phyloP scores from a whole-genome alignment of 2,113 vertebrate genomes.

The Apodemus sylvaticus region DNA sequence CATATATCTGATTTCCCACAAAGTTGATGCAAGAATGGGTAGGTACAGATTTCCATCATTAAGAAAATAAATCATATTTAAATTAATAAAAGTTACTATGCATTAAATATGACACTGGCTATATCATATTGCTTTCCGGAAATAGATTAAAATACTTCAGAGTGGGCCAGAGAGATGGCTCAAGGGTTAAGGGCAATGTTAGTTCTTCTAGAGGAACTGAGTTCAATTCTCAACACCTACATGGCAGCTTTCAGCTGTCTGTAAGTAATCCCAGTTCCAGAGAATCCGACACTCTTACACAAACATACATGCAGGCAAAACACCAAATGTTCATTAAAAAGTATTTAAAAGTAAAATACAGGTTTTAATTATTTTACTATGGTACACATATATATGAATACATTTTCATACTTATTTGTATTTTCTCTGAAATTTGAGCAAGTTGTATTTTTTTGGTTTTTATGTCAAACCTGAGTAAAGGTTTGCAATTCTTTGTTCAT shows the following conservation, averaged over 20 bases:
- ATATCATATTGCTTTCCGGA: not conserved
- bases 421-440: conserved; percentile 26
- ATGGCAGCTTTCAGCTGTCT: no score
- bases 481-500: not conserved
- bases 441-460: not conserved
- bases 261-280: no score
- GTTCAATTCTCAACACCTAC: no score
- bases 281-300: no score
- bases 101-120: not conserved
- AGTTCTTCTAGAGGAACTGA: no score
- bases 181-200: no score
- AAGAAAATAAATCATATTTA: not conserved
- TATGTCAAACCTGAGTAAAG: not conserved
- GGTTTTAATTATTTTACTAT: not conserved
- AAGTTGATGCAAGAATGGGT: not conserved
- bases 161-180: no score
- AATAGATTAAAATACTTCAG: not conserved
- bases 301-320: no score
- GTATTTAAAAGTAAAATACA: not conserved
- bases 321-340: not conserved
- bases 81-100: not conserved
- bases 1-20: not conserved
- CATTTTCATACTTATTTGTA: not conserved
- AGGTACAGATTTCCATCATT: not conserved
- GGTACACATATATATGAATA: not conserved